phyloP scores from a whole-genome alignment of 2,113 vertebrate genomes.

The Aptenodytes patagonicus region DNA sequence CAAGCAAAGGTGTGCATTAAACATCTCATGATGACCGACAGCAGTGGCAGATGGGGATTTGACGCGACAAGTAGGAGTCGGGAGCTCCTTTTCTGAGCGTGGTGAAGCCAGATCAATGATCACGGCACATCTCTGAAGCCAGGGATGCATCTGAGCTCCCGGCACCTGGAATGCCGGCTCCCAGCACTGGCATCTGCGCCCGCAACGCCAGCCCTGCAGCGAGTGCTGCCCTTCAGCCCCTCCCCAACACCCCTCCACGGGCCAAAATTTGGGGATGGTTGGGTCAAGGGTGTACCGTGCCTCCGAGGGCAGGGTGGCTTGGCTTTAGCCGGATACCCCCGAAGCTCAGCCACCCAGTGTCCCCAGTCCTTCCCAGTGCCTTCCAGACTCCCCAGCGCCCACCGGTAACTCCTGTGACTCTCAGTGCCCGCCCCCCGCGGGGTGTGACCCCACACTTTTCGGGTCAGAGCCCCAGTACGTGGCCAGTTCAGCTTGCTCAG shows the following conservation, averaged over 20 bases:
- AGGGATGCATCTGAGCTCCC: rapidly evolving
- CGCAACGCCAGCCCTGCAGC: rapidly evolving
- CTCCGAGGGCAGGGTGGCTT: rapidly evolving
- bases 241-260: rapidly evolving
- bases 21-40: rapidly evolving
- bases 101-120: rapidly evolving
- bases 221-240: not conserved
- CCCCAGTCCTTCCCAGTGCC: not conserved
- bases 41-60: not conserved
- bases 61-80: rapidly evolving
- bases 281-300: too few relatives aligned
- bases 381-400: not conserved
- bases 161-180: not conserved
- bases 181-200: rapidly evolving
- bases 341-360: not conserved
- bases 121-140: rapidly evolving
- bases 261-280: not conserved
- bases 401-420: not conserved
- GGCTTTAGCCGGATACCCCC: not conserved
- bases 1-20: rapidly evolving
- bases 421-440: rapidly evolving
- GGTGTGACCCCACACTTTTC: too few relatives aligned
- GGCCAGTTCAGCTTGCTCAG: too few relatives aligned
- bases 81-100: rapidly evolving
- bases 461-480: rapidly evolving